These are phyloP conservation scores for Pelobates fuscus DNA, from an alignment of 2,113 vertebrate species.

Conservation along the genomic window DNA sequence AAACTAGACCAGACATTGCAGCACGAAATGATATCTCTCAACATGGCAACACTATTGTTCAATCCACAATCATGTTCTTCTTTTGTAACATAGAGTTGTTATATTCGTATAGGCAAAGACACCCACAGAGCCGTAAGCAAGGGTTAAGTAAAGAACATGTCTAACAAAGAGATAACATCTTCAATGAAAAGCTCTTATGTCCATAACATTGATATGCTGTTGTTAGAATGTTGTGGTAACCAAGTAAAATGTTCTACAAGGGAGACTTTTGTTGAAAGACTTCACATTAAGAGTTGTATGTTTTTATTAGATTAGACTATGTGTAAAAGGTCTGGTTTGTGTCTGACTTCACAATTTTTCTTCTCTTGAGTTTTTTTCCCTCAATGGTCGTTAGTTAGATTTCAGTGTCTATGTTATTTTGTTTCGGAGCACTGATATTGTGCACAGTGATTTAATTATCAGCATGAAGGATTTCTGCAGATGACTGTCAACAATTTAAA, in stretches of 20 bases:
- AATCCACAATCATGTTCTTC: not conserved
- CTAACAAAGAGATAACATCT: slow-evolving; percentile 25
- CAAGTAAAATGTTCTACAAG: slow-evolving; percentile 9
- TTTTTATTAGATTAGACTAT: slow-evolving; percentile 36
- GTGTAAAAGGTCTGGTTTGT: slow-evolving; percentile 32
- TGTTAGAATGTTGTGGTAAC: slow-evolving; percentile 6
- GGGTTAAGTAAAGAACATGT: slow-evolving; percentile 12
- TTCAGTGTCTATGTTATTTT: slow-evolving; percentile 7
- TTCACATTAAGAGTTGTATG: slow-evolving; percentile 19
- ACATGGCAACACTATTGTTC: slow-evolving; percentile 9
- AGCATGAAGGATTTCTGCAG: not conserved
- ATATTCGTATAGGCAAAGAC: not conserved
- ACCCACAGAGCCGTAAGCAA: slow-evolving; percentile 2
- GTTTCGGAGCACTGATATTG: not conserved
- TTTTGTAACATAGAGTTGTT: slow-evolving; percentile 10
- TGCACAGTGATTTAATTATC: not conserved
- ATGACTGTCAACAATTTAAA: not conserved
- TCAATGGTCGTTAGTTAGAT: not conserved
- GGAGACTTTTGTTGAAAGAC: slow-evolving; percentile 17
- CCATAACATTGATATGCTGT: slow-evolving; percentile 22
- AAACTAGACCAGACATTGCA: not conserved
- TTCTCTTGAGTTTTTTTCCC: not conserved
- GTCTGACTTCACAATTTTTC: slow-evolving; percentile 27
- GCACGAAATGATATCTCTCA: not conserved
- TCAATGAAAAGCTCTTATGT: not conserved